Evolutionary conservation across 2,797 vertebrate genomes (phyloP).

Genomic region (Eulemur rubriventer): DNA sequence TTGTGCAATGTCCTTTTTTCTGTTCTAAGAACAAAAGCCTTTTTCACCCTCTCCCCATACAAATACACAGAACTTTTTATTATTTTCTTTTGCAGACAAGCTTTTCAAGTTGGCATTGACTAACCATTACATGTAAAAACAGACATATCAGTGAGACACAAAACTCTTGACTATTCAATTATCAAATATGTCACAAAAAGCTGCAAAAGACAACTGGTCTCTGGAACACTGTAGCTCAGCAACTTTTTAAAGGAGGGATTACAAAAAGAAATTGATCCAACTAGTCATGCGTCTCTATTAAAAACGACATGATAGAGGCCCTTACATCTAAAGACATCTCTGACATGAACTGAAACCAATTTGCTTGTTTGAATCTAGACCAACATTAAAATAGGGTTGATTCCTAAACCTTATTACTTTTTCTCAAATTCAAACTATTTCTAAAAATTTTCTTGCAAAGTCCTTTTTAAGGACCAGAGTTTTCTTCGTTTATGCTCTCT

Average conservation of each 20-base stretch:
- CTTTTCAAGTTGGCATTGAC: slow-evolving; percentile 52
- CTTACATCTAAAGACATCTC: not conserved
- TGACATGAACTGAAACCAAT: slow-evolving; percentile 40
- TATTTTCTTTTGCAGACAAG: slow-evolving; percentile 25
- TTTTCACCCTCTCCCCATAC: not conserved
- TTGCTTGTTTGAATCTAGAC: slow-evolving; percentile 31
- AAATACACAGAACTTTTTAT: slow-evolving; percentile 46
- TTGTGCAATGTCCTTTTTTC: not conserved
- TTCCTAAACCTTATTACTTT: not conserved
- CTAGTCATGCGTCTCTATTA: slow-evolving; percentile 27
- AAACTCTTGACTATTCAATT: slow-evolving; percentile 39
- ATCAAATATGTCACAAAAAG: slow-evolving; percentile 54
- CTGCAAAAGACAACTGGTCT: slow-evolving; percentile 41
- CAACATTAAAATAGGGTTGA: slow-evolving; percentile 42
- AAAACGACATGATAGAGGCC: slow-evolving; percentile 8
- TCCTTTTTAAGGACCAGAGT: not conserved
- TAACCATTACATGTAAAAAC: slow-evolving; percentile 60
- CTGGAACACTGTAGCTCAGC: slow-evolving; percentile 60
- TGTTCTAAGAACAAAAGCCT: not conserved
- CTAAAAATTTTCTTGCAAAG: slow-evolving; percentile 13
- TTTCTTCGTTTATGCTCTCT: not conserved
- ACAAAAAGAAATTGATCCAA: slow-evolving; percentile 61
- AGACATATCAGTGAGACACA: slow-evolving; percentile 4
- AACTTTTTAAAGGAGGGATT: slow-evolving; percentile 64
- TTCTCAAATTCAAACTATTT: slow-evolving; percentile 26